Base-by-base conservation (phyloP, 2,797 vertebrate genomes). In the Echeneis naucrates region DNA sequence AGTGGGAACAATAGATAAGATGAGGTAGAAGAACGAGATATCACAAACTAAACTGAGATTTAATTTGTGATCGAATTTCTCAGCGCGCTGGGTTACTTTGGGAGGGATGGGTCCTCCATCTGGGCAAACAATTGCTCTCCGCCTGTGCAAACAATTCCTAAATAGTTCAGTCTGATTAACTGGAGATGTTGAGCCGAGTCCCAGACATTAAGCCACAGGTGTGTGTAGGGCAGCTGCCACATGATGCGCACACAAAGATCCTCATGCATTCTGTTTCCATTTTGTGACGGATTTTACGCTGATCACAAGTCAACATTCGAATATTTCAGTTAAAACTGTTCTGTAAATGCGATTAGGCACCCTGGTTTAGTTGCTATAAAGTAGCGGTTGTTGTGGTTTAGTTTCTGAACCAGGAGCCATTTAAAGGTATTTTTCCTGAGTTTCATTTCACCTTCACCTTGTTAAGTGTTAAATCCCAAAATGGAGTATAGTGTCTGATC, bases 61-160 rank as follows among this genome's bases (percentile, higher is more conserved):
- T 88, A 87, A 91, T 93, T 92, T 88, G 88, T 58, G 87, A 88
- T 86, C 83, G 82, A 88, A 88, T 88, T 89, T 82, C 72, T 51
- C 45, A 81, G 78, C 56, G 55, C 64, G 52, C 19, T 12, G 54
- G 5, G 45, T 26, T 75, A 67, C 77, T 73, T 88, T 76, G 87
- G 86, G 87, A 81, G 80, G 87, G 72, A 72, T 17, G 81, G 51
- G 78, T 66, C 30, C 53, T 81, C 85, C 78, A 80, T 88, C 83
- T 89, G 90, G 76, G 85, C 87, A 87, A 89, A 91, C 88, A 92
- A 91, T 88, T 84, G 77, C 71, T 80, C 71, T 71, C 90, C 37
- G 72, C 79, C 84, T 88, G 90, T 83, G 89, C 83, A 90, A 91
- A 92, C 91, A 93, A 90, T 88, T 87, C 81, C 66, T 92, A 93